Conservation (phyloP, 2,113 vertebrate genomes). For the Lota lota region DNA sequence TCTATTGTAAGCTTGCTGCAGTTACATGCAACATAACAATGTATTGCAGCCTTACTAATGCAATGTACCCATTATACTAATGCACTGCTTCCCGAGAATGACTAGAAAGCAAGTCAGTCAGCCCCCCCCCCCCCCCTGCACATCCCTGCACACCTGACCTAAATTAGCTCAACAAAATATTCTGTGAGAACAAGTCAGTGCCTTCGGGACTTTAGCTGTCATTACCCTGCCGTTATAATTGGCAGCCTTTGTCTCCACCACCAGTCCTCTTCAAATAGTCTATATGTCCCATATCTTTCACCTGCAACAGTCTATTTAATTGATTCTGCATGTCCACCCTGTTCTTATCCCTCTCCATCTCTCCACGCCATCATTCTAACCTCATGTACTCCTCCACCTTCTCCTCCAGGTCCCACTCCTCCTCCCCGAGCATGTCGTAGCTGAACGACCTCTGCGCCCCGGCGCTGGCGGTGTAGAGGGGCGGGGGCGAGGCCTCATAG, state of each 20-base stretch:
- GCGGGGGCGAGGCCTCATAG: conserved; percentile 79
- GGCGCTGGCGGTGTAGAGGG: conserved; percentile 68
- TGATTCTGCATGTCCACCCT: neutral
- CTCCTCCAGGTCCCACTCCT: conserved; percentile 82
- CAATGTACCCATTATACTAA: no score
- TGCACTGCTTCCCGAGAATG: no score
- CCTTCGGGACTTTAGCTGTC: conserved; percentile 53
- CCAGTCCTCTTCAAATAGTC: conserved; percentile 11
- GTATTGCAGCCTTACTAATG: no score
- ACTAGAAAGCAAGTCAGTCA: no score
- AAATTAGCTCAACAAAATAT: conserved; percentile 60
- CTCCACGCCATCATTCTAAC: conserved; percentile 46
- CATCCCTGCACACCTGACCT: conserved; percentile 59
- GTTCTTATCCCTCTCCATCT: no score
- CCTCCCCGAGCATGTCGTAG: conserved; percentile 76
- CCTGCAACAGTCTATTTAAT: conserved; percentile 4
- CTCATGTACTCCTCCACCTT: conserved; percentile 84
- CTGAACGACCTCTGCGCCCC: conserved; percentile 75
- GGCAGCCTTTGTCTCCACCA: conserved; percentile 37
- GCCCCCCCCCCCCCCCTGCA: no score
- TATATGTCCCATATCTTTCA: neutral
- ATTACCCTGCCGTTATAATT: conserved; percentile 64
- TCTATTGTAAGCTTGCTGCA: no score
- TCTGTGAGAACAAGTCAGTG: conserved; percentile 52
- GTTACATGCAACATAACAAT: no score